Evolutionary conservation across 2,797 vertebrate genomes (phyloP).

Genomic region (Phataginus tetradactyla): DNA sequence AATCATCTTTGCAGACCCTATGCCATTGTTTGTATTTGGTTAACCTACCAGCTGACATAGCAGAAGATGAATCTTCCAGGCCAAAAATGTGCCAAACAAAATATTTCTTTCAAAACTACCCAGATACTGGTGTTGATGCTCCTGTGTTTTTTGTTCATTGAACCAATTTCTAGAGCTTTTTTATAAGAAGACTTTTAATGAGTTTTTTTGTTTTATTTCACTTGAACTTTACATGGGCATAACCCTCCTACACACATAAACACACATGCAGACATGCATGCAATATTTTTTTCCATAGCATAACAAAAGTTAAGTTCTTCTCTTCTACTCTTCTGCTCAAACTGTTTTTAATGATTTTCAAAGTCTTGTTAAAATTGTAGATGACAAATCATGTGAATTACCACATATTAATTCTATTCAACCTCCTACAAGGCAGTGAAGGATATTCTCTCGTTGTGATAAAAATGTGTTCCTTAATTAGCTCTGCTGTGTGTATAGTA

Average conservation of each 20-base stretch:
- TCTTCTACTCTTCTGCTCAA: neutral
- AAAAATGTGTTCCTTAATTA: neutral
- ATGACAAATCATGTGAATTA: neutral
- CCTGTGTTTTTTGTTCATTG: neutral
- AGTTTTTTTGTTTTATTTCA: neutral
- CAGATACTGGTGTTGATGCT: neutral
- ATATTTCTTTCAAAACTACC: slow-evolving; percentile 22
- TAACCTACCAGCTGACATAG: neutral
- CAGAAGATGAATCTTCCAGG: neutral
- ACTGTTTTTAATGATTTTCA: neutral
- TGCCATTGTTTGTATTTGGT: slow-evolving; percentile 22
- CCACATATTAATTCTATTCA: neutral
- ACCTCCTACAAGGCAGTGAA: neutral
- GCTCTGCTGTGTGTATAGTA: neutral
- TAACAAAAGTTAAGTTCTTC: neutral
- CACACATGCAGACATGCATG: no score
- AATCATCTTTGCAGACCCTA: neutral
- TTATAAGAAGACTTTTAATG: neutral
- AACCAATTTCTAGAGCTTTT: neutral
- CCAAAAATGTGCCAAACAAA: neutral
- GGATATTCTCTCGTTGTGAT: neutral
- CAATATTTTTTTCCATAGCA: neutral
- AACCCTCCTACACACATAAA: neutral
- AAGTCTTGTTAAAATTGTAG: neutral
- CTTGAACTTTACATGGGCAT: neutral